Evolutionary conservation across 92 coral and sea anemone species (phyloP), one percentile per base, ranked within the genome.

Genomic region (Heteractis magnifica): DNA sequence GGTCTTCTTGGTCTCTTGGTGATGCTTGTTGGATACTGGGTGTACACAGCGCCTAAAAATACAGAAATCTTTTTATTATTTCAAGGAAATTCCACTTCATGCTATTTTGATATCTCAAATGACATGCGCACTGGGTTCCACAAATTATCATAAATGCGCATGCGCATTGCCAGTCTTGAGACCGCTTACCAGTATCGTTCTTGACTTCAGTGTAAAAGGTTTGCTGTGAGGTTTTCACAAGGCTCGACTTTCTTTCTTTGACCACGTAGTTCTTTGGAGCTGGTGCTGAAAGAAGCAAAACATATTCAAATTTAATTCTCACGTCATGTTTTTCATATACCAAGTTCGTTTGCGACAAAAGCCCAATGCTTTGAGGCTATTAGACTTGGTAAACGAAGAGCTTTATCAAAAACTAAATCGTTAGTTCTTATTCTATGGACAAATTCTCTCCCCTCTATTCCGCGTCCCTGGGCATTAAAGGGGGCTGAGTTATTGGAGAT

Each of bases 181-280:
- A 65, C 44, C 16, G 53, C 91, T 78, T 85, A 95, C 98, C 98
- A 59, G 96, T 95, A 72, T 91, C 94, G 79, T 97, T 97, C 78
- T 95, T 95, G 76, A 88, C 84, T 72, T 97, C 99, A 0, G 98
- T 97, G 78, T 97, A 97, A 77, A 97, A 97, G 56, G 93, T 89
- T 82, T 97, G 99, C 77, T 90, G 95, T 10, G 88, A 86, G 49
- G 98, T 65, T 87, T 59, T 90, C 6, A 83, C 80, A 8, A 90
- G 86, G 13, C 92, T 80, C 0, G 90, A 82, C 77, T 90, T 82
- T 64, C 86, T 79, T 56, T 97, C 99, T 73, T 88, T 97, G 55
- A 90, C 89, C 23, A 77, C 87, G 4, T 80, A 83, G 68, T 85
- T 80, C 86, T 90, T 91, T 15, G 91, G 79, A 4, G 94, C 92